Conservation (phyloP, 2,888 invertebrate species). For the Ganaspis brasiliensis region DNA sequence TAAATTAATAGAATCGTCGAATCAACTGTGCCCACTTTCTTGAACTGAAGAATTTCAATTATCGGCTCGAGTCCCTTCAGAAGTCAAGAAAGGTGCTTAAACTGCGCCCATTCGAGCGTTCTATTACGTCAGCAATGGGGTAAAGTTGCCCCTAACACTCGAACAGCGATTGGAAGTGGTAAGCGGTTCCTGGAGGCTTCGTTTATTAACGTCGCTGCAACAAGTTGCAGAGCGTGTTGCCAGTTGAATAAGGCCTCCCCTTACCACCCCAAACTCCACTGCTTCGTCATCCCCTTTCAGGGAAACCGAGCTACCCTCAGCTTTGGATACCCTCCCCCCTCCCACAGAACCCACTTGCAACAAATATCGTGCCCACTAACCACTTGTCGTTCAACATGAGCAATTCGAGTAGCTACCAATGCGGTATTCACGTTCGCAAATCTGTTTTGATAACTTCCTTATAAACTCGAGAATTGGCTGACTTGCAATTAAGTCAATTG, state of each 20-base stretch:
- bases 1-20: background rate
- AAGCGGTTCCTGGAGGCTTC: slow-evolving; percentile 70
- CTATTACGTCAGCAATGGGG: slow-evolving; percentile 25
- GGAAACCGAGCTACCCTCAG: slow-evolving; percentile 61
- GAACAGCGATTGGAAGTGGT: slow-evolving; percentile 14
- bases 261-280: slow-evolving; percentile 45
- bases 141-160: slow-evolving; percentile 19
- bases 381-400: slow-evolving; percentile 39
- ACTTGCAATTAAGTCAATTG: background rate
- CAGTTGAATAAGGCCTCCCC: slow-evolving; percentile 65
- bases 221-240: slow-evolving; percentile 75
- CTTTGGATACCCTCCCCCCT: slow-evolving; percentile 54
- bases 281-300: slow-evolving; percentile 62
- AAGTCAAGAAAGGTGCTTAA: background rate
- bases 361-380: slow-evolving; percentile 39
- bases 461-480: no score
- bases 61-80: background rate
- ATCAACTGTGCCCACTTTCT: background rate
- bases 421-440: background rate
- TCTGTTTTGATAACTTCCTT: slow-evolving; percentile 7
- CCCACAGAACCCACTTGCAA: background rate
- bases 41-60: slow-evolving; percentile 21
- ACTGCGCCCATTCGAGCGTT: slow-evolving; percentile 4
- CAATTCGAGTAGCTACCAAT: slow-evolving; percentile 12
- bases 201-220: slow-evolving; percentile 77